A percentile compares a stretch with the other conserved stretches of the same genome.
phyloP scores from a whole-genome alignment of 2,797 vertebrate genomes.

The Heterohyrax brucei region DNA sequence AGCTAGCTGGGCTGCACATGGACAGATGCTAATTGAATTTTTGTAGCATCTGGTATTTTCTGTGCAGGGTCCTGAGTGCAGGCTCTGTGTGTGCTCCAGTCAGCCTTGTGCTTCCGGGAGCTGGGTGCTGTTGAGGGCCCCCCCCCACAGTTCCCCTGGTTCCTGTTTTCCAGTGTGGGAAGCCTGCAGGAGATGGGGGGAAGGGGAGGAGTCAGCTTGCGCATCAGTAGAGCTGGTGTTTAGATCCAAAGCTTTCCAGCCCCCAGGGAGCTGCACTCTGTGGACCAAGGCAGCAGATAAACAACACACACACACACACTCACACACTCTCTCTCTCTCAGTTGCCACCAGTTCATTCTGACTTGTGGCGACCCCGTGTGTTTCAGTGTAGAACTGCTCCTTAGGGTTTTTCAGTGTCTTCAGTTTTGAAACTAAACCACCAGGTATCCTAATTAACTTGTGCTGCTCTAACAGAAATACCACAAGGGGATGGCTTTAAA shows the following conservation, averaged over 20 bases:
- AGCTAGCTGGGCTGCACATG: conserved; percentile 23
- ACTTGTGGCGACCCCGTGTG: not conserved
- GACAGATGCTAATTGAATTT: conserved; percentile 67
- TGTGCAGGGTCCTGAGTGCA: not conserved
- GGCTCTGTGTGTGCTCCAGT: not conserved
- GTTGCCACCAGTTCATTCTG: not conserved
- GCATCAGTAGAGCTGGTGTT: not conserved
- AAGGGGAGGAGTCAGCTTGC: not conserved
- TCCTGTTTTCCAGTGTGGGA: not conserved
- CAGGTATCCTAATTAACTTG: not conserved
- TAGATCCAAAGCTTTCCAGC: not conserved
- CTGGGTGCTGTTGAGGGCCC: not conserved
- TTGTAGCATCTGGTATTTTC: conserved; percentile 66
- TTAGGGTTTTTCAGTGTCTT: not conserved
- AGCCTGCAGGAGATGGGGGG: not conserved
- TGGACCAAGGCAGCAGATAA: not conserved
- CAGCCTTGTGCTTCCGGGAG: not conserved
- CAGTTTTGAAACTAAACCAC: not conserved
- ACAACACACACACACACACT: not conserved
- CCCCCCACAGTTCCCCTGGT: too few relatives aligned
- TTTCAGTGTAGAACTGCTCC: not conserved
- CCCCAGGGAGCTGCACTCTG: not conserved
- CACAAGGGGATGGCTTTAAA: not conserved
- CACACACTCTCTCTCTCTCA: not conserved
- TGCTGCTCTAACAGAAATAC: not conserved